These are phyloP conservation scores for Brachystomella parvula DNA, from an alignment of 1,140 invertebrate genomes.

Conservation along the genomic window DNA sequence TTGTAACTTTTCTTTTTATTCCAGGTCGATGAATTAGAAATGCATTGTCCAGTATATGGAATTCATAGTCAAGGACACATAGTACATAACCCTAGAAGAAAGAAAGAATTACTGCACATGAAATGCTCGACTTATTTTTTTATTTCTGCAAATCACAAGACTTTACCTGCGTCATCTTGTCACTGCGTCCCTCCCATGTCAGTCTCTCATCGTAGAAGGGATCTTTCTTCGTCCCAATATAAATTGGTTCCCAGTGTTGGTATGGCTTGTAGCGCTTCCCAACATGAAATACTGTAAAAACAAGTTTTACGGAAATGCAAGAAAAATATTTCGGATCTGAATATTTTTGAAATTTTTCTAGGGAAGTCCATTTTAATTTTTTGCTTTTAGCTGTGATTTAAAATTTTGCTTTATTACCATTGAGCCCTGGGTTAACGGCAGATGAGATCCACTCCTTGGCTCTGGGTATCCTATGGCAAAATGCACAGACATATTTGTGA, in stretches of 20 bases:
- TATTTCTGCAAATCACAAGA: background rate
- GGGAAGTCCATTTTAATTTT: too few relatives aligned
- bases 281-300: slow-evolving; percentile 76
- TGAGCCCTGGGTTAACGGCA: slow-evolving; percentile 57
- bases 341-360: too few relatives aligned
- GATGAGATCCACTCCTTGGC: slow-evolving; percentile 59
- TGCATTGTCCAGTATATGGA: slow-evolving; percentile 79
- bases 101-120: background rate
- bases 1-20: slow-evolving; percentile 51
- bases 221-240: slow-evolving; percentile 48
- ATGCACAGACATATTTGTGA: slow-evolving; percentile 78
- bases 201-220: slow-evolving; percentile 40
- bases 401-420: too few relatives aligned
- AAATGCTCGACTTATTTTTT: background rate
- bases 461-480: slow-evolving; percentile 77
- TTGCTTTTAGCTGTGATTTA: too few relatives aligned
- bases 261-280: slow-evolving; percentile 70
- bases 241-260: slow-evolving; percentile 78
- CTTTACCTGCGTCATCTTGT: slow-evolving; percentile 49
- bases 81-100: slow-evolving; percentile 56
- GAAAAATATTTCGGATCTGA: too few relatives aligned
- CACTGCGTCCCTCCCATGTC: slow-evolving; percentile 47
- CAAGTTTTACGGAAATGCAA: too few relatives aligned
- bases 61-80: slow-evolving; percentile 78
- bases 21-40: slow-evolving; percentile 74